Evolutionary conservation across 2,797 vertebrate genomes (phyloP).

Genomic region (Malurus leucopterus): DNA sequence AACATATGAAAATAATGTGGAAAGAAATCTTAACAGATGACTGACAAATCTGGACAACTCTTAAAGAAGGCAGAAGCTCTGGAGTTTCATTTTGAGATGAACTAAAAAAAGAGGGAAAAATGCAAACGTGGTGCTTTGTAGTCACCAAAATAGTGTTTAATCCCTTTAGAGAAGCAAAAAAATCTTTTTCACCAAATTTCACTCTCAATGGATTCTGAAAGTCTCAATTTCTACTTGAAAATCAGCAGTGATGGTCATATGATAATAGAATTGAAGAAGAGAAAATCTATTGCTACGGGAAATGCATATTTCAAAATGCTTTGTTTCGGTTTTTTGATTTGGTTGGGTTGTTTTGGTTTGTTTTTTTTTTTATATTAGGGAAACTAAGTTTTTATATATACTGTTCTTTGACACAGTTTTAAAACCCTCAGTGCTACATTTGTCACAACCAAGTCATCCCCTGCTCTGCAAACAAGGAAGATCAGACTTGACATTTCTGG

Average conservation of each 20-base stretch:
- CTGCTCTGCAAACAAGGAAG: neutral
- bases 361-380: neutral
- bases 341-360: neutral
- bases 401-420: neutral
- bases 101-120: neutral
- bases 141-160: neutral
- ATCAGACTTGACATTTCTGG: neutral
- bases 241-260: neutral
- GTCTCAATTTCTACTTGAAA: neutral
- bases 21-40: neutral
- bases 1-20: neutral
- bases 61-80: neutral
- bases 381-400: neutral
- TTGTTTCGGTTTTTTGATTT: neutral
- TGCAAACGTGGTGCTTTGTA: neutral
- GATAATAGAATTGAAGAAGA: neutral
- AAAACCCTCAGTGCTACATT: neutral
- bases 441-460: neutral
- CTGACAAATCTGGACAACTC: neutral
- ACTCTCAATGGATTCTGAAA: neutral
- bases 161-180: neutral
- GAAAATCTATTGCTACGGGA: neutral
- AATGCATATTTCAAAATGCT: neutral
- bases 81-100: neutral
- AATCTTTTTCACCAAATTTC: neutral